Conservation (phyloP, 2,888 invertebrate genomes). For the Catocala nupta region DNA sequence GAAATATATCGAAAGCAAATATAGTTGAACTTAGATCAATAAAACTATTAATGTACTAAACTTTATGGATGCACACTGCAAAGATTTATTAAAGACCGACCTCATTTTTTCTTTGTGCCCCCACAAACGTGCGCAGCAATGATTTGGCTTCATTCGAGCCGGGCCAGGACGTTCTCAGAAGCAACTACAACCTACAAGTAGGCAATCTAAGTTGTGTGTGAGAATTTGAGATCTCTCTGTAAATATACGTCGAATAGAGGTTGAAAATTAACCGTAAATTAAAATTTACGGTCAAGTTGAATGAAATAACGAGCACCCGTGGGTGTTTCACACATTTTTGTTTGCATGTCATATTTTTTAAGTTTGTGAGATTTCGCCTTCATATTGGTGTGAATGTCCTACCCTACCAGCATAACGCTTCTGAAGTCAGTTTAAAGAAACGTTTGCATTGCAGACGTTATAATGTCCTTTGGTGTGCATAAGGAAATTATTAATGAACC, state of each 20-base stretch:
- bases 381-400: constrained; percentile 12
- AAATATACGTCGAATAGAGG: constrained; percentile 12
- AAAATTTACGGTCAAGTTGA: constrained; percentile 58
- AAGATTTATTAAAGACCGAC: no score
- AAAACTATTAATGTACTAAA: no score
- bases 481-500: no score
- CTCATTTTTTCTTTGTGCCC: no score
- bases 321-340: constrained; percentile 51
- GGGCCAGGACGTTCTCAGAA: neutral
- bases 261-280: constrained; percentile 34
- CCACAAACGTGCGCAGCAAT: no score
- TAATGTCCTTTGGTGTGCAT: no score
- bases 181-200: neutral
- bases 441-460: neutral
- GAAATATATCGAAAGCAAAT: no score
- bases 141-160: no score
- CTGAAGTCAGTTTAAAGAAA: neutral
- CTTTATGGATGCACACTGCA: no score
- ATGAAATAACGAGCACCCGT: constrained; percentile 61
- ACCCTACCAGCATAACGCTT: neutral
- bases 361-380: neutral
- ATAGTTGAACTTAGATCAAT: no score
- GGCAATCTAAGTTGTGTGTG: no score
- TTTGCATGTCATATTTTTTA: constrained; percentile 28
- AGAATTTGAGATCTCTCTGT: neutral